phyloP scores from a whole-genome alignment of 2,113 vertebrate species.

The Vulpes vulpes region DNA sequence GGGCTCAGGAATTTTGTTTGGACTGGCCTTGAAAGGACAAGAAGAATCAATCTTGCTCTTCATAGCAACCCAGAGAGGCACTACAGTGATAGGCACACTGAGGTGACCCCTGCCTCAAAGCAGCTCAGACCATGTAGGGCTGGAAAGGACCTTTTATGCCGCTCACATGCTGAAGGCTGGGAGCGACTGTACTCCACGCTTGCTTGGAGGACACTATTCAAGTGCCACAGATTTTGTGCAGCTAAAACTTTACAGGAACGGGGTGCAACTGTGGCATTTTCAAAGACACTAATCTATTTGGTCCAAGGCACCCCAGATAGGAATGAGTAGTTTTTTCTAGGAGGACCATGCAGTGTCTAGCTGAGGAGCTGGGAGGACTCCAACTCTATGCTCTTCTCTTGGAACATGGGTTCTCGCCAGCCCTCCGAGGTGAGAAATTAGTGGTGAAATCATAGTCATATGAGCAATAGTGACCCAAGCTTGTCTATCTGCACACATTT shows the following conservation, averaged over 20 bases:
- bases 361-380: background rate
- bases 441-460: background rate
- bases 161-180: background rate
- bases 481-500: background rate
- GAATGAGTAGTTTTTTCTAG: background rate
- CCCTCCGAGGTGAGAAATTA: background rate
- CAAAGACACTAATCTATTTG: background rate
- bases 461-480: background rate
- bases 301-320: background rate
- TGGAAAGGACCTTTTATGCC: background rate
- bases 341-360: background rate
- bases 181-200: background rate
- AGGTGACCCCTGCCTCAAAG: background rate
- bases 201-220: background rate
- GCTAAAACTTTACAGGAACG: background rate
- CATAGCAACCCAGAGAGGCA: background rate
- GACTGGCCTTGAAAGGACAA: background rate
- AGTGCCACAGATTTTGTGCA: background rate
- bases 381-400: background rate
- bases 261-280: background rate
- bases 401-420: background rate
- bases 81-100: accelerated
- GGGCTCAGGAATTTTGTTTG: background rate
- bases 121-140: background rate
- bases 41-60: background rate